Conservation (phyloP, 2,113 vertebrate species). For the Henicopernis longicauda region DNA sequence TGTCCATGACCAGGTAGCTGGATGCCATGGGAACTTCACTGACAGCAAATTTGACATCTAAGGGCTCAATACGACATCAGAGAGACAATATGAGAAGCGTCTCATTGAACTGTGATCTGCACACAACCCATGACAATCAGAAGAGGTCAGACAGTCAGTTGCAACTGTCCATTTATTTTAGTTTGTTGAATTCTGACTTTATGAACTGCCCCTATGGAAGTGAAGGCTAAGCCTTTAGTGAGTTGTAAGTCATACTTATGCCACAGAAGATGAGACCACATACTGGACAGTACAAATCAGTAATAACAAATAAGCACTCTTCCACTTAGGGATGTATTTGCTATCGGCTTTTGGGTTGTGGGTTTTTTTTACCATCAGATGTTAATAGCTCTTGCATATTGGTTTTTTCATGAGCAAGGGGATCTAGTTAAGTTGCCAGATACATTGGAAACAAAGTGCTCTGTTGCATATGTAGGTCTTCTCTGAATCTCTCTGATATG, state of each 20-base stretch:
- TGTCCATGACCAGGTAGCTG: not conserved
- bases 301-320: slow-evolving; percentile 34
- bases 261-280: not conserved
- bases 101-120: not conserved
- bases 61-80: not conserved
- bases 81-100: not conserved
- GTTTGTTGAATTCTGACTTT: not conserved
- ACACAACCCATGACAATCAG: not conserved
- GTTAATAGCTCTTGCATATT: not conserved
- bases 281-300: not conserved
- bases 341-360: not conserved
- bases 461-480: not conserved
- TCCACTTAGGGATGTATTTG: slow-evolving; percentile 6
- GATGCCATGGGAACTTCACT: not conserved
- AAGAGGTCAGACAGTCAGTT: not conserved
- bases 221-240: not conserved
- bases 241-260: not conserved
- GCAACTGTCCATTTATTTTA: not conserved
- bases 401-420: not conserved
- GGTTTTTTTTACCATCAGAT: not conserved
- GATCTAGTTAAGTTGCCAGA: not conserved
- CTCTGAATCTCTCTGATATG: not conserved
- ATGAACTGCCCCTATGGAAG: not conserved
- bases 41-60: not conserved
- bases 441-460: not conserved